Evolutionary conservation across 1,140 invertebrate genomes (phyloP), one percentile per base, ranked within the genome.

Genomic region (Heliconius melpomene): DNA sequence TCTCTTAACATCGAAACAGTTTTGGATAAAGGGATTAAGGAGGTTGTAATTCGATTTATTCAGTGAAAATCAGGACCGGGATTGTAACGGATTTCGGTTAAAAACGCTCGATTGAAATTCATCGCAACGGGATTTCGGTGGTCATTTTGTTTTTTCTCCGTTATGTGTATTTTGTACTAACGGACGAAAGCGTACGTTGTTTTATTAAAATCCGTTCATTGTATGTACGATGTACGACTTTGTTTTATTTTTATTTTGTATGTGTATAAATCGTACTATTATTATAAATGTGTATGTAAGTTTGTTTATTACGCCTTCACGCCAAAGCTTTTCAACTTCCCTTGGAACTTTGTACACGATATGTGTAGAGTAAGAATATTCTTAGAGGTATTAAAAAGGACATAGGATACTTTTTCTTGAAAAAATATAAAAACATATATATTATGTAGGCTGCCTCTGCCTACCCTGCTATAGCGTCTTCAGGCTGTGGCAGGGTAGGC

Each of bases 1-100:
- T 84, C 80, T 84, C 75, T 72, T 75, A 66, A 77, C 79, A 71
- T 54, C 72, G 79, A 76, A 79, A 78, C 82, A 75, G 79, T 83
- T 83, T 79, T 75, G 81, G 75, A 79, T 77, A 72, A 78, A 72
- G 76, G 79, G 81, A 82, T 82, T 79, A 77, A 74, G 71, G 71
- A 71, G 36, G 26, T 52, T 77, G 79, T 81, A 72, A 82, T 74
- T 78, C 60, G 74, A 79, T 82, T 82, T 79, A 82, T 82, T 77
- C 71, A 75, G 74, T 72, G 74, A 78, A 77, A 57, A 79, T 74
- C 32, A 75, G 70, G 40, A 72, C 70, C 74, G 73, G 29, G 74
- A 75, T 60, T 75, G 32, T 75, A 75, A 75, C 54, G 54, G 54
- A 20, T 75, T 75, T 75, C n/a, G 74, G 52, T 57, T 75, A 60